A percentile compares a stretch with the other conserved stretches of the same genome.
Conservation (phyloP, 2,888 invertebrate species). For the Xylocampa areola region DNA sequence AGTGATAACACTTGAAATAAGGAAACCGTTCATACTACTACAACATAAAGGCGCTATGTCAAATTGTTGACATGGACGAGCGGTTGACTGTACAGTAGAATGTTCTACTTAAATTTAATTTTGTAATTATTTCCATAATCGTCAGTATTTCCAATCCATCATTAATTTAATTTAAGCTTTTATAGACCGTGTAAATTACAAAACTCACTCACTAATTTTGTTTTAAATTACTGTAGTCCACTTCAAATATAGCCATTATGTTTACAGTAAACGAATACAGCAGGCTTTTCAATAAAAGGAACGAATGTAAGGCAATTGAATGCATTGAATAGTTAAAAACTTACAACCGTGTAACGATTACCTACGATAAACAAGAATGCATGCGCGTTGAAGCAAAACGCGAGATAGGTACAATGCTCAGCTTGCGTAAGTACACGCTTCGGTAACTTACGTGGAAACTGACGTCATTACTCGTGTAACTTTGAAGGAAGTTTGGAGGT, state of each 20-base stretch:
- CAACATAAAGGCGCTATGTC: no score
- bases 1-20: no score
- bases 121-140: no score
- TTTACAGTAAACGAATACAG: no score
- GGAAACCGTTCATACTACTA: no score
- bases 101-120: no score
- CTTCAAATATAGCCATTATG: slow-evolving; percentile 17
- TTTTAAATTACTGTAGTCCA: not conserved
- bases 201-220: no score
- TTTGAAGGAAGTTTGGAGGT: not conserved
- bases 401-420: slow-evolving; percentile 58
- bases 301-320: slow-evolving; percentile 26
- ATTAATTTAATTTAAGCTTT: no score
- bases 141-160: no score
- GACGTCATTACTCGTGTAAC: not conserved
- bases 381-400: slow-evolving; percentile 60
- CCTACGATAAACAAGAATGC: slow-evolving; percentile 43
- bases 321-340: slow-evolving; percentile 37
- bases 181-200: no score
- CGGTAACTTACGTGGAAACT: not conserved
- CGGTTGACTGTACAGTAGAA: no score
- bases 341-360: slow-evolving; percentile 32
- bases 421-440: slow-evolving; percentile 8
- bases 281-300: slow-evolving; percentile 6
- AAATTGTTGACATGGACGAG: no score